Evolutionary conservation across 2,797 vertebrate species (phyloP).

Genomic region (Oryzias sinensis): DNA sequence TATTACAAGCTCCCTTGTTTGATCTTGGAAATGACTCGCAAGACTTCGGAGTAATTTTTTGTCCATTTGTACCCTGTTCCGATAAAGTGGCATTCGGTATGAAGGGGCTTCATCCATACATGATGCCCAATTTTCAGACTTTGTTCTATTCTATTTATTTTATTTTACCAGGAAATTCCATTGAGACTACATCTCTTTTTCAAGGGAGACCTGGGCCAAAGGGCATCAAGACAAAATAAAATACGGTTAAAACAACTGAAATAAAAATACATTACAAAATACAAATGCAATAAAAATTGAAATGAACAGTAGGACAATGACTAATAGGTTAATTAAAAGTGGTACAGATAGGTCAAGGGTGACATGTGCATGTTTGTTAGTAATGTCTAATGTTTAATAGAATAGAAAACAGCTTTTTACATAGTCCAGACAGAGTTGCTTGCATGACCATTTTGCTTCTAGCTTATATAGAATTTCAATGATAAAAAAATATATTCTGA

Average conservation of each 20-base stretch:
- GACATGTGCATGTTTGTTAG: too few species aligned
- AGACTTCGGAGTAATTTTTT: constrained; percentile 19
- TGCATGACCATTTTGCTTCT: constrained; percentile 1
- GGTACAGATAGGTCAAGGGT: too few species aligned
- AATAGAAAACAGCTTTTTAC: constrained; percentile 31
- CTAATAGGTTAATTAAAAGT: too few species aligned
- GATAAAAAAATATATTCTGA: constrained; percentile 3
- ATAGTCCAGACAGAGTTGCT: constrained; percentile 18
- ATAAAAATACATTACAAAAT: too few species aligned
- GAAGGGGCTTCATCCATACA: neutral
- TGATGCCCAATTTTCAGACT: neutral
- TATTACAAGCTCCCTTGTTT: constrained; percentile 25
- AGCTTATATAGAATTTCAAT: constrained; percentile 16
- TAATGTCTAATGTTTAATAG: constrained; percentile 39
- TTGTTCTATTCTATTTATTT: too few species aligned
- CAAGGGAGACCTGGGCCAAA: too few species aligned
- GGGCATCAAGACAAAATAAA: too few species aligned
- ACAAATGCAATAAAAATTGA: too few species aligned
- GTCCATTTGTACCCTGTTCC: constrained; percentile 12
- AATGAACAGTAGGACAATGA: too few species aligned
- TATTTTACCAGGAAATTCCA: too few species aligned
- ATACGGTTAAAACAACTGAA: too few species aligned
- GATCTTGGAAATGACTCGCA: constrained; percentile 19
- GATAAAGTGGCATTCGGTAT: neutral
- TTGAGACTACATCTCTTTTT: too few species aligned